phyloP scores from a whole-genome alignment of 2,797 vertebrate genomes.

The Arnoldichthys spilopterus region DNA sequence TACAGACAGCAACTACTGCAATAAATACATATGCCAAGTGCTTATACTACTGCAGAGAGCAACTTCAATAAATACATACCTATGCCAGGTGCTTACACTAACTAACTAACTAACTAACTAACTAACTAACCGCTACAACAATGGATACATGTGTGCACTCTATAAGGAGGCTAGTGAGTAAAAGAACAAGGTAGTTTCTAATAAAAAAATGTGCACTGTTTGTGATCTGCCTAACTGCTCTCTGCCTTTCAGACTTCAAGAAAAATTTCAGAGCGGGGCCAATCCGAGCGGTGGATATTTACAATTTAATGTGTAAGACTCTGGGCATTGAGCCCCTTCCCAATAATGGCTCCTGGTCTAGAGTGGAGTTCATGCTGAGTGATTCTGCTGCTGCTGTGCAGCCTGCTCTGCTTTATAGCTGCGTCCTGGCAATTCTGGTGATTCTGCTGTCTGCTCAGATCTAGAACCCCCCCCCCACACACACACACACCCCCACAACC shows the following conservation, averaged over 20 bases:
- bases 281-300: slow-evolving; percentile 88
- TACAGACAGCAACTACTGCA: too few relatives aligned
- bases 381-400: slow-evolving; percentile 49
- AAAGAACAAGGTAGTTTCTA: too few relatives aligned
- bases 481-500: too few relatives aligned
- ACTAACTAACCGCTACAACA: too few relatives aligned
- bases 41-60: too few relatives aligned
- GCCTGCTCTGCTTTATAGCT: slow-evolving; percentile 16
- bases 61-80: too few relatives aligned
- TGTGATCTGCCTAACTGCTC: not conserved
- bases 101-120: too few relatives aligned
- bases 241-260: slow-evolving; percentile 86
- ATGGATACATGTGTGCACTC: too few relatives aligned
- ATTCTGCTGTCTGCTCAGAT: slow-evolving; percentile 60
- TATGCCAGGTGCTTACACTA: too few relatives aligned
- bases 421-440: slow-evolving; percentile 57
- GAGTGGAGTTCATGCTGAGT: slow-evolving; percentile 84
- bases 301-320: slow-evolving; percentile 90
- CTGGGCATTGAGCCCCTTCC: slow-evolving; percentile 83
- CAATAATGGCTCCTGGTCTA: slow-evolving; percentile 96
- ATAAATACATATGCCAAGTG: too few relatives aligned
- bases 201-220: not conserved
- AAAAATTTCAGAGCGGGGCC: slow-evolving; percentile 81
- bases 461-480: slow-evolving; percentile 26
- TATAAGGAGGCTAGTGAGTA: too few relatives aligned